Evolutionary conservation across 1,140 invertebrate species (phyloP), one percentile per base, ranked within the genome.

Genomic region (Fopius arisanus): DNA sequence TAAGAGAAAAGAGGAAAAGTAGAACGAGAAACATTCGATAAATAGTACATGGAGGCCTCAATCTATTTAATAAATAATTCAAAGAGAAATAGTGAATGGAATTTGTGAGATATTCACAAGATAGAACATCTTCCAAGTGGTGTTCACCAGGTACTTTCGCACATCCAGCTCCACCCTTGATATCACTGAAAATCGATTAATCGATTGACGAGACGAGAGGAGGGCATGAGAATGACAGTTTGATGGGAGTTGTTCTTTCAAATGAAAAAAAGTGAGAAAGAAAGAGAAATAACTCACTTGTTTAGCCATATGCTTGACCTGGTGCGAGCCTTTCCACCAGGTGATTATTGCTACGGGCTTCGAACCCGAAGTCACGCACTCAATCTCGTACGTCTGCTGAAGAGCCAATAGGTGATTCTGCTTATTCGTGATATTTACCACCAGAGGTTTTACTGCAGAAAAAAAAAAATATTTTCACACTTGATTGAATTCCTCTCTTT

Each of bases 341-440:
- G 94, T 93, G 78, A 96, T 94, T n/a, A 92, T 89, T 4, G 95
- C 94, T 77, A 94, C 91, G 0, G 96, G 95, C 72, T 93, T 89
- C 0, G 95, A 96, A 43, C 95, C 96, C 0, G 91, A 91, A 48
- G 93, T 93, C 77, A 92, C 90, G 81, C 96, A 97, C 80, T 95
- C 93, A 29, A 97, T 91, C 77, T 96, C 94, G 81, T 95, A 95
- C 62, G 92, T 89, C 80, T 92, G 92, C 80, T 92, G 92, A 19
- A 83, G 54, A 10, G 84, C 83, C n/a, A 81, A 83, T 7, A 86
- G 73, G 70, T 85, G 76, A 4, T 21, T 63, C 48, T 72, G 31
- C 70, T 86, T 86, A 41, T 81, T 86, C 21, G 81, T 85, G n/a
- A 86, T 85, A 51, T 86, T 85, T 41, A 86, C 83, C 62, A 77